These are phyloP conservation scores for Halocynthia roretzi DNA, from an alignment of 23 tunicate genomes.

Conservation along the genomic window DNA sequence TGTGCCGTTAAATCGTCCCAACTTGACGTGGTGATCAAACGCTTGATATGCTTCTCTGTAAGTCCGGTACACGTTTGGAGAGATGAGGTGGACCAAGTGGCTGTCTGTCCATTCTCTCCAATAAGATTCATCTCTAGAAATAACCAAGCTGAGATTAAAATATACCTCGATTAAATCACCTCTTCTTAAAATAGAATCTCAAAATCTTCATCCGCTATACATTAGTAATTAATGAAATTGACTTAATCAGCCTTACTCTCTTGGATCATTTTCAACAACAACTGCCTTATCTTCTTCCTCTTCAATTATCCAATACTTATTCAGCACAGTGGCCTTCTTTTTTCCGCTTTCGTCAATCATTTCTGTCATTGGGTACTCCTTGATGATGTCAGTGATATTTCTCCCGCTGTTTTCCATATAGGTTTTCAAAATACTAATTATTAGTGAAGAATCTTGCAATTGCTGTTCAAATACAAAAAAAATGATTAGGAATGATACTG, in stretches of 20 bases:
- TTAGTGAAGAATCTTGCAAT: constrained; percentile 77
- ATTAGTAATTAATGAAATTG: too few relatives aligned
- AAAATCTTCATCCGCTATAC: too few relatives aligned
- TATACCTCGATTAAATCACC: too few relatives aligned
- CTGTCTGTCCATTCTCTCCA: constrained; percentile 94
- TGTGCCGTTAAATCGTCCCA: constrained; percentile 72
- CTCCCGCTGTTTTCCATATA: constrained; percentile 42
- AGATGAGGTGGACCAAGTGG: constrained; percentile 77
- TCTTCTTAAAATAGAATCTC: too few relatives aligned
- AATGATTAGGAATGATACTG: neutral
- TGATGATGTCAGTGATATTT: constrained; percentile 23
- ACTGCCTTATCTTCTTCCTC: constrained; percentile 28
- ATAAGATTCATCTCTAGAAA: constrained; percentile 55
- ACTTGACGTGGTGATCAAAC: constrained; percentile 78
- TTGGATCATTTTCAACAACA: constrained; percentile 26
- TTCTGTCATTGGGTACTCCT: constrained; percentile 34
- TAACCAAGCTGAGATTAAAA: too few relatives aligned
- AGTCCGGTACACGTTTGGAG: constrained; percentile 90
- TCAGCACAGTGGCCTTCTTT: constrained; percentile 31
- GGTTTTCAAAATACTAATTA: constrained; percentile 66
- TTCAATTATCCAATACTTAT: constrained; percentile 50
- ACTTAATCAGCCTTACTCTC: constrained; percentile 25
- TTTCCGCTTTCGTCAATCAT: constrained; percentile 57
- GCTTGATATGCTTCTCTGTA: constrained; percentile 73
- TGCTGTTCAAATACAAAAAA: constrained; percentile 36